Base-by-base conservation (phyloP, 2,888 invertebrate genomes). In the Buathra laborator region DNA sequence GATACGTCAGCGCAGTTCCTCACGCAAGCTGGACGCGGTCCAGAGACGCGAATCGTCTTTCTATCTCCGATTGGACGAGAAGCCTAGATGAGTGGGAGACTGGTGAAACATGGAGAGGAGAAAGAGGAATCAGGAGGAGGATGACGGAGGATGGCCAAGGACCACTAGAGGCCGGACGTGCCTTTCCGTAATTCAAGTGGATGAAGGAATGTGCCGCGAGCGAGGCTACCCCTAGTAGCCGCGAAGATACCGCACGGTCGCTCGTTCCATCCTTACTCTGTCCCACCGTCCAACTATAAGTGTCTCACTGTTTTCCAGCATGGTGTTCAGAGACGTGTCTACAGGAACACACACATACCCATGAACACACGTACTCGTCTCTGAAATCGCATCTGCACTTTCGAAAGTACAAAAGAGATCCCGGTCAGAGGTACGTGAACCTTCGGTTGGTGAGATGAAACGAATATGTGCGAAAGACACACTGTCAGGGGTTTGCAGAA, bases 121-220 rank as follows among this genome's bases (percentile, higher is more conserved):
- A 71, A 59, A 56, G 59, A 62, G 64, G 37, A 37, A 6, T 51
- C 62, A 62, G 48, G n/a, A 48, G 70, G 75, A 64, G 75, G 64
- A 46, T 59, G 62, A 62, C 74, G 24, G 24, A 29, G n/a, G 46
- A 44, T 74, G 67, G 78, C 72, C 75, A 86, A 86, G 83, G 82
- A 86, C 88, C 89, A 87, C 88, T 89, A 86, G 88, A 85, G 86
- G 88, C 89, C 87, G 87, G 89, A 92, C 92, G 92, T 92, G 92
- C 90, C 87, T 89, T 78, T 88, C 74, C 89, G 91, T 92, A 91
- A 92, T 92, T 92, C 91, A 89, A 89, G 88, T 88, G 91, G 90
- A 92, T 91, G 86, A 89, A 87, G 87, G 87, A 89, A 89, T 90
- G 88, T 85, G 88, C 86, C 86, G 75, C 87, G 84, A 80, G 76